Evolutionary conservation across 2,113 vertebrate genomes (phyloP).

Genomic region (Leptobrachium leishanense): DNA sequence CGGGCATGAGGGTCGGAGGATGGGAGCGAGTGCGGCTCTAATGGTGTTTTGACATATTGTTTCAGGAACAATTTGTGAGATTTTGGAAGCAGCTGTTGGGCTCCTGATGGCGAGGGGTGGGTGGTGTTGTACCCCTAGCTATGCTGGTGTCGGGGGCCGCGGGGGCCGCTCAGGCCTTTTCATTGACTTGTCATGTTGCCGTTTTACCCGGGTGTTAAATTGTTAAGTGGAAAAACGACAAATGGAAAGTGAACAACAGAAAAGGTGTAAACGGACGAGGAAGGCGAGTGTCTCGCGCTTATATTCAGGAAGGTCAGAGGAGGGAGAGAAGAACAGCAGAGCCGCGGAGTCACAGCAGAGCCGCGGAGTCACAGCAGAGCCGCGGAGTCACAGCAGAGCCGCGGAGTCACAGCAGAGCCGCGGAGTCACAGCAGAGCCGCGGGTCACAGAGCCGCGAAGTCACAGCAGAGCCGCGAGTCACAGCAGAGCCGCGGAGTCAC

Average conservation of each 20-base stretch:
- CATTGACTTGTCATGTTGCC: slow-evolving; percentile 10
- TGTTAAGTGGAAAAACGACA: slow-evolving; percentile 40
- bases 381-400: too few species aligned
- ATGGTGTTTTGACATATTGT: slow-evolving; percentile 51
- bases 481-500: neutral
- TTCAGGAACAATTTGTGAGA: slow-evolving; percentile 48
- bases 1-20: neutral
- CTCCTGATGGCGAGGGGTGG: slow-evolving; percentile 24
- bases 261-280: slow-evolving; percentile 45
- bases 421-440: too few species aligned
- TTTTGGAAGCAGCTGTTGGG: slow-evolving; percentile 53
- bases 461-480: neutral
- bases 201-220: neutral
- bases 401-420: too few species aligned
- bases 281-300: slow-evolving; percentile 21
- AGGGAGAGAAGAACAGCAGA: neutral
- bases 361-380: neutral
- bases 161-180: too few species aligned
- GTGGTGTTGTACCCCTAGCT: neutral
- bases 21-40: slow-evolving; percentile 21
- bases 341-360: neutral
- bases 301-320: slow-evolving; percentile 27
- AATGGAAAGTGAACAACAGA: slow-evolving; percentile 44
- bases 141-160: neutral
- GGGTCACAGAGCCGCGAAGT: too few species aligned